These are phyloP conservation scores for Leucoptera coffeella DNA, from an alignment of 2,888 invertebrate species.

Conservation along the genomic window DNA sequence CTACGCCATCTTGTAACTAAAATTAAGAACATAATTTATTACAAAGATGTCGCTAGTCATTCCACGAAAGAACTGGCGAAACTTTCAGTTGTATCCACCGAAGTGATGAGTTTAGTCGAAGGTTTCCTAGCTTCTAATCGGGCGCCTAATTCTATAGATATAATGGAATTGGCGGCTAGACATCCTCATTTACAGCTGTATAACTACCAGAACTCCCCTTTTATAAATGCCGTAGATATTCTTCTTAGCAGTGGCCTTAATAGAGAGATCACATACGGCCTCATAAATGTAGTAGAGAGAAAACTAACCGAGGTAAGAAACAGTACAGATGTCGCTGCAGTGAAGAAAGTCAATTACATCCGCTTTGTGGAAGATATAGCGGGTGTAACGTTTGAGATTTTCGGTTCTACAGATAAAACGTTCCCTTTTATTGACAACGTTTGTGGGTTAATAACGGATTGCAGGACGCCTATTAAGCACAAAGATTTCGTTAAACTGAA, in stretches of 20 bases:
- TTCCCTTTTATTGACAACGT: slow-evolving; percentile 36
- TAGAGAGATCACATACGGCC: slow-evolving; percentile 42
- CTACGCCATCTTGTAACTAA: slow-evolving; percentile 47
- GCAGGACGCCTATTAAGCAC: slow-evolving; percentile 39
- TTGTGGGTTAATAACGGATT: slow-evolving; percentile 33
- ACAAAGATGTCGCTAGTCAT: slow-evolving; percentile 33
- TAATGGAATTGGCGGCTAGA: slow-evolving; percentile 33
- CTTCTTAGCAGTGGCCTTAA: slow-evolving; percentile 41
- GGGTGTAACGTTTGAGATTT: slow-evolving; percentile 42
- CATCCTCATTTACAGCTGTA: slow-evolving; percentile 43
- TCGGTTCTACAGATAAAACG: slow-evolving; percentile 38
- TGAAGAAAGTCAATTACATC: slow-evolving; percentile 40
- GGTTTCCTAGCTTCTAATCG: slow-evolving; percentile 48
- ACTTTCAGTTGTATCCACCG: slow-evolving; percentile 52
- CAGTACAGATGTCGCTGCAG: slow-evolving; percentile 30
- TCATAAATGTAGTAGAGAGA: slow-evolving; percentile 42
- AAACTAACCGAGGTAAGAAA: slow-evolving; percentile 40
- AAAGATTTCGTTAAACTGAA: slow-evolving; percentile 44
- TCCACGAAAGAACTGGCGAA: slow-evolving; percentile 49
- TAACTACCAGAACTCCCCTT: slow-evolving; percentile 40
- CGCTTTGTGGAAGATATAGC: slow-evolving; percentile 42
- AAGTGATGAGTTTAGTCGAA: slow-evolving; percentile 56
- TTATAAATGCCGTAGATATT: slow-evolving; percentile 43
- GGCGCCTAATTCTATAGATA: slow-evolving; percentile 40
- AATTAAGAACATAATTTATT: slow-evolving; percentile 42